These are phyloP conservation scores for Anadara kagoshimensis DNA, from an alignment of 1,140 invertebrate genomes.

Conservation along the genomic window DNA sequence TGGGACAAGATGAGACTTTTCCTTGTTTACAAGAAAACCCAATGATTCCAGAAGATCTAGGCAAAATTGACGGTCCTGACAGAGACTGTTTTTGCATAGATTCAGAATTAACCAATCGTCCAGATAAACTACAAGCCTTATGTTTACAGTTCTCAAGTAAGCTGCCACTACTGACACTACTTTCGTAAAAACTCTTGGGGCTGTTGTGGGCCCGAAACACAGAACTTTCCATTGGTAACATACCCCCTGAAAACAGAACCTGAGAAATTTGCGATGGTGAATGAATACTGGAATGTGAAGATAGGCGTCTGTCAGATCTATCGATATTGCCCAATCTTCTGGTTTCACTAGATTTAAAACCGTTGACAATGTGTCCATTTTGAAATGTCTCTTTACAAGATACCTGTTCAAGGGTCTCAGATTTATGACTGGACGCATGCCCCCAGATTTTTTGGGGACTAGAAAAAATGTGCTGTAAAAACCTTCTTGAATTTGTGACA, in stretches of 20 bases:
- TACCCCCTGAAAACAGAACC: slow-evolving; percentile 22
- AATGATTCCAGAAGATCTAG: slow-evolving; percentile 25
- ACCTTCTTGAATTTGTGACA: neutral
- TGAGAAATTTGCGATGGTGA: slow-evolving; percentile 17
- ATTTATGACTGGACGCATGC: slow-evolving; percentile 22
- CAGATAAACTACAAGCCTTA: slow-evolving; percentile 20
- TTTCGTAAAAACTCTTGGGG: slow-evolving; percentile 32
- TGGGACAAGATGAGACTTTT: slow-evolving; percentile 24
- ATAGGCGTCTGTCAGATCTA: slow-evolving; percentile 23
- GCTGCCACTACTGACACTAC: slow-evolving; percentile 11
- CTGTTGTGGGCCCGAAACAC: slow-evolving; percentile 29
- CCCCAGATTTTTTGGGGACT: slow-evolving; percentile 11
- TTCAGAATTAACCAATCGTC: slow-evolving; percentile 30
- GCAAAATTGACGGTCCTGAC: slow-evolving; percentile 1
- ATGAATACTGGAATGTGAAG: slow-evolving; percentile 8
- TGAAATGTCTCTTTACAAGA: slow-evolving; percentile 20
- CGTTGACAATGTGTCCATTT: slow-evolving; percentile 20
- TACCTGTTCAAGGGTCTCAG: slow-evolving; percentile 6
- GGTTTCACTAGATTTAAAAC: slow-evolving; percentile 8
- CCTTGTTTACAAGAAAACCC: slow-evolving; percentile 25
- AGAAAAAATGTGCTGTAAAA: slow-evolving; percentile 16
- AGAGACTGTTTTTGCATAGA: neutral
- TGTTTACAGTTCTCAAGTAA: slow-evolving; percentile 5
- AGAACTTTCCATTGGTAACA: slow-evolving; percentile 19
- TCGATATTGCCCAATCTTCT: slow-evolving; percentile 24